These are phyloP conservation scores for Otus sunia DNA, from an alignment of 2,113 vertebrate genomes.

Conservation along the genomic window DNA sequence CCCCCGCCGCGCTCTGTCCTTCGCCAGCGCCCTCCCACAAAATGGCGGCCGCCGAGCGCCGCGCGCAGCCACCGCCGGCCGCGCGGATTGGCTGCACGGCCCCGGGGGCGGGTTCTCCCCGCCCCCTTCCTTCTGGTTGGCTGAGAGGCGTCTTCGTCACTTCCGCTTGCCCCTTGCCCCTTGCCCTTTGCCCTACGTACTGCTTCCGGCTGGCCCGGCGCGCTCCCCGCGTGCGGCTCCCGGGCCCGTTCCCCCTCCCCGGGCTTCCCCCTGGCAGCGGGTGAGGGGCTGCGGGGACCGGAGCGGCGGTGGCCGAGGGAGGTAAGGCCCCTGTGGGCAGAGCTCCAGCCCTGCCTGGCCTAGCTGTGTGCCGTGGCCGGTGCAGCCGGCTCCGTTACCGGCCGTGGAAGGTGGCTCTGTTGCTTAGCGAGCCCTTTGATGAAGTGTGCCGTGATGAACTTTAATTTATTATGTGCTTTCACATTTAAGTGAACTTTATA, in stretches of 20 bases:
- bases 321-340: background rate
- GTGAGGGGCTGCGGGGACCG: background rate
- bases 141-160: fast-evolving
- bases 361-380: background rate
- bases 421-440: too few species aligned
- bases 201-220: fast-evolving
- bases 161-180: background rate
- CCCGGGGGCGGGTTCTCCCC: fast-evolving
- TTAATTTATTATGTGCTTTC: fast-evolving
- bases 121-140: background rate
- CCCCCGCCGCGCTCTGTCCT: background rate
- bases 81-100: background rate
- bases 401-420: background rate
- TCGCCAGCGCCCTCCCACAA: conserved; percentile 25
- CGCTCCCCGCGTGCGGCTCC: background rate
- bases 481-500: fast-evolving
- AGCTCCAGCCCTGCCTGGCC: too few species aligned
- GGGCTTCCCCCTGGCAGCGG: background rate
- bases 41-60: background rate
- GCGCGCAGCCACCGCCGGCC: background rate
- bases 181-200: fast-evolving
- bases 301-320: background rate
- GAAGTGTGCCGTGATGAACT: fast-evolving
- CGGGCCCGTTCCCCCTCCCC: fast-evolving
- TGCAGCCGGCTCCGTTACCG: background rate